phyloP scores from a whole-genome alignment of 2,888 invertebrate genomes.

The Tridacna crocea region DNA sequence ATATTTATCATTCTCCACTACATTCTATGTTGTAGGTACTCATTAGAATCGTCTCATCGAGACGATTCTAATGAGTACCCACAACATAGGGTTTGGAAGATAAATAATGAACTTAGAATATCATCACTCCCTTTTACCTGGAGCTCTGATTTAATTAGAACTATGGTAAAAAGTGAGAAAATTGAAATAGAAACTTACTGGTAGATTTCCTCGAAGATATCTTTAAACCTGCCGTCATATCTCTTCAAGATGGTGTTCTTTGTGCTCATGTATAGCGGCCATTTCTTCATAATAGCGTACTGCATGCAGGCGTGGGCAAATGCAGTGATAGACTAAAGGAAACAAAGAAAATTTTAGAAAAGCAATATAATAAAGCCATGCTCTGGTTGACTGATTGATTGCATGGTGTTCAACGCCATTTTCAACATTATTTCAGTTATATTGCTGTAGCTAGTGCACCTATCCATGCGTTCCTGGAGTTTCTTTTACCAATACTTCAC shows the following conservation, averaged over 20 bases:
- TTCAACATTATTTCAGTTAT: too few species aligned
- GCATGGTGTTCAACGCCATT: too few species aligned
- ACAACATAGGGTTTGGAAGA: neutral
- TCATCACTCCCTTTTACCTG: too few species aligned
- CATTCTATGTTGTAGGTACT: neutral
- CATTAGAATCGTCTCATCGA: neutral
- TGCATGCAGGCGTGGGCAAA: conserved; percentile 96
- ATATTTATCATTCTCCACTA: too few species aligned
- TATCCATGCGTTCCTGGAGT: too few species aligned
- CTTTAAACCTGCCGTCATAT: conserved; percentile 96
- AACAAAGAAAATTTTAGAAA: neutral
- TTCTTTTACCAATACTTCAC: too few species aligned
- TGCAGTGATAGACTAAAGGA: conserved; percentile 88
- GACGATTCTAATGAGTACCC: neutral
- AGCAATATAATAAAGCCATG: too few species aligned
- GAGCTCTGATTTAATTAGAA: neutral
- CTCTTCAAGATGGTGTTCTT: conserved; percentile 95
- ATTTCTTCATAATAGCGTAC: conserved; percentile 92
- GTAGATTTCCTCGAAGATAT: conserved; percentile 95
- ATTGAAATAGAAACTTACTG: conserved; percentile 37
- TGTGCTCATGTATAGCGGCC: conserved; percentile 95
- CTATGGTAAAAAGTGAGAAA: neutral
- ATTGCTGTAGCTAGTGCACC: too few species aligned
- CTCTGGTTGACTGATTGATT: too few species aligned
- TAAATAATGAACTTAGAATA: too few species aligned